phyloP scores from a whole-genome alignment of 1,140 invertebrate genomes.

The Halesus radiatus region DNA sequence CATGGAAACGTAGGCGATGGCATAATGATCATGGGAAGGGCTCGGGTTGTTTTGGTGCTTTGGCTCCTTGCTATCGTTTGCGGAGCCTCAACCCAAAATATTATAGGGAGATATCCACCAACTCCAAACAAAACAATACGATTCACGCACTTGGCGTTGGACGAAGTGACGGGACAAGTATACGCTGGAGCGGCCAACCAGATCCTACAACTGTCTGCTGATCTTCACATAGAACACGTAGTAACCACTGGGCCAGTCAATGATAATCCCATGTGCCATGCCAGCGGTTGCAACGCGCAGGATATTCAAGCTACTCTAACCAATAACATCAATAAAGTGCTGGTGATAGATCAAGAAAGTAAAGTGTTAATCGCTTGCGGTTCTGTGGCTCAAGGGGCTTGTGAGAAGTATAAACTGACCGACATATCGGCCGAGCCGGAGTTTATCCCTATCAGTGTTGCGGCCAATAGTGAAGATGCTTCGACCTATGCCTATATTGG shows the following conservation, averaged over 20 bases:
- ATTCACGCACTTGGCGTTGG: conserved; percentile 69
- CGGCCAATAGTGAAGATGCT: conserved; percentile 91
- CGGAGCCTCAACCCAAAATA: conserved; percentile 38
- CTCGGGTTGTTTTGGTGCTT: conserved; percentile 42
- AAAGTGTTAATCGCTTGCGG: conserved; percentile 89
- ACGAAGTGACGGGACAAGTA: conserved; percentile 74
- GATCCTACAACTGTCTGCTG: conserved; percentile 84
- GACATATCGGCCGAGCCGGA: conserved; percentile 84
- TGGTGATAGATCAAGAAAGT: conserved; percentile 88
- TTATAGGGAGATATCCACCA: conserved; percentile 43
- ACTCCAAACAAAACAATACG: conserved; percentile 44
- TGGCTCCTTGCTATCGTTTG: conserved; percentile 37
- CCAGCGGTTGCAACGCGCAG: conserved; percentile 80
- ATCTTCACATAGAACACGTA: conserved; percentile 80
- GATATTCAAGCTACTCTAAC: conserved; percentile 78
- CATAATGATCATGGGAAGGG: conserved; percentile 50
- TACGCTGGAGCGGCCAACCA: conserved; percentile 88
- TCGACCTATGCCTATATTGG: conserved; percentile 96
- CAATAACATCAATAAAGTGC: conserved; percentile 93
- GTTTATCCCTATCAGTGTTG: conserved; percentile 85
- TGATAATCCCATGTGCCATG: conserved; percentile 91
- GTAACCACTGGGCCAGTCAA: conserved; percentile 80
- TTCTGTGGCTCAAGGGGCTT: conserved; percentile 89
- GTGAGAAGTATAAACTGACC: conserved; percentile 85
- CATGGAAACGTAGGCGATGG: conserved; percentile 39